phyloP scores from a whole-genome alignment of 1,140 invertebrate genomes.

The Cryptotermes secundus region DNA sequence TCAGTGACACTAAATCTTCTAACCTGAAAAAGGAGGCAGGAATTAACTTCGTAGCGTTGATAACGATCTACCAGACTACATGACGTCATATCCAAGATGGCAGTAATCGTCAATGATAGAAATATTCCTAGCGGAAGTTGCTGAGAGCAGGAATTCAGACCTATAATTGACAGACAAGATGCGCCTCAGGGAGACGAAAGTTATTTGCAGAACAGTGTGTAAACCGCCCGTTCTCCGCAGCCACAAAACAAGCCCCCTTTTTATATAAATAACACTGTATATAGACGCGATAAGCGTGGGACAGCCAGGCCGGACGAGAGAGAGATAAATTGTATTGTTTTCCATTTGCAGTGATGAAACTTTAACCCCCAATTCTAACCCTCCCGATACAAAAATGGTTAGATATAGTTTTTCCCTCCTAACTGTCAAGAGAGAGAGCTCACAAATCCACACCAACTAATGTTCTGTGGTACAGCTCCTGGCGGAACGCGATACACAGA shows the following conservation, averaged over 20 bases:
- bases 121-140: no score
- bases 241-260: not conserved
- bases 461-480: not conserved
- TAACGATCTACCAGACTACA: no score
- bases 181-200: not conserved
- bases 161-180: not conserved
- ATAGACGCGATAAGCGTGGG: not conserved
- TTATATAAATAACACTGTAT: slow-evolving; percentile 5
- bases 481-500: not conserved
- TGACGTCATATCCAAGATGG: no score
- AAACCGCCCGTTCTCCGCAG: not conserved
- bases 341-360: slow-evolving; percentile 21
- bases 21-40: no score
- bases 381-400: slow-evolving; percentile 13
- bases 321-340: slow-evolving; percentile 28
- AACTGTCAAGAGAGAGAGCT: not conserved
- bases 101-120: no score
- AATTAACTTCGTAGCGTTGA: no score
- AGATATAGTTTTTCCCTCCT: not conserved
- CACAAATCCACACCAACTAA: slow-evolving; percentile 16
- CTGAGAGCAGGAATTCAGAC: not conserved
- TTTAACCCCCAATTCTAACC: not conserved
- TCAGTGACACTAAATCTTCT: no score
- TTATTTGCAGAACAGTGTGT: not conserved
- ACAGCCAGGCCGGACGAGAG: not conserved